Base-by-base conservation (phyloP, 1,140 invertebrate genomes). In the Drosophila ercepeae region DNA sequence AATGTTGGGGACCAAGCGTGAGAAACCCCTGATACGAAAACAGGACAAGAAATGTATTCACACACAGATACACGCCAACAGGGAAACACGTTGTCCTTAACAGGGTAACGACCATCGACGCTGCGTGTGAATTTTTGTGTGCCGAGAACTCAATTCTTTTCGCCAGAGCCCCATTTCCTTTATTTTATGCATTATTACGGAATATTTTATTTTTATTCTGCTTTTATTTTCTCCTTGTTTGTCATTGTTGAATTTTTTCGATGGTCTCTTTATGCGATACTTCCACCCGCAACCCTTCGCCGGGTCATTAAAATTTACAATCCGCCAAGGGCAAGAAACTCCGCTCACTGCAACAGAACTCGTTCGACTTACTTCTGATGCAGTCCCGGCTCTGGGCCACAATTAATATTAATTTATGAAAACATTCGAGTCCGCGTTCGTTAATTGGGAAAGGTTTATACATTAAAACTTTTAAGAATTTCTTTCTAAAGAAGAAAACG, bases 221-320 rank as follows among this genome's bases (percentile, higher is more conserved):
- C 46, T 49, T 60, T 75, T 69, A 44, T 55, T 55, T 39, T 58
- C 32, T 49, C 39, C 52, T 39, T 50, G 55, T 57, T 75, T 79
- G 70, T 78, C 78, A 73, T 58, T 60, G 73, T 71, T 65, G 39
- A 45, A 39, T 75, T 78, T 69, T 81, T 74, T 51, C 63, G 53
- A 51, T 14, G 51, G 36, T 29, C 29, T 21, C 27, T 41, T 3
- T 39, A 14, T 13, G 44, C 25, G 16, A 16, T 42, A 14, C n/a
- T 6, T 21, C 45, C 57, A 21, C 14, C 32, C 44, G 14, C 39
- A 67, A 67, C 64, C 64, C 64, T 53, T 68, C 16, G 36, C 13
- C 21, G 52, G 74, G 60, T 73, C 78, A 68, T 81, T 82, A 82
- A 81, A 81, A 77, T 77, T 63, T 64, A 73, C 49, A 81, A 68